Conservation (phyloP, 2,113 vertebrate species). For the Pseudorhombus dupliciocellatus region DNA sequence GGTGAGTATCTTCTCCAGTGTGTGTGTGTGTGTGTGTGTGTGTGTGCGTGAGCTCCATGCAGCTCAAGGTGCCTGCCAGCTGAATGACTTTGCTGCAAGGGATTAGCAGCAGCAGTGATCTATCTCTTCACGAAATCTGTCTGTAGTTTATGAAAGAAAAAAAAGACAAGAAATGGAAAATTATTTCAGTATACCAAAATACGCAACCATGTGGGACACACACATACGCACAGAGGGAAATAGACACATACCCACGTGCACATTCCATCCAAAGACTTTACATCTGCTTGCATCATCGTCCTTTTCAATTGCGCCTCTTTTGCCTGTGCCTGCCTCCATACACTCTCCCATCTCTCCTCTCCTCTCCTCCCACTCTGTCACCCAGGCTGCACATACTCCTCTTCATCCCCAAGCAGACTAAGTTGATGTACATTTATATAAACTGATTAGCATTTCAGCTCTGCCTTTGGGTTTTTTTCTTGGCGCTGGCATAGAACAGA, state of each 20-base stretch:
- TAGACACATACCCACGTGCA: constrained; percentile 10
- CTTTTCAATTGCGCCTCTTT: constrained; percentile 58
- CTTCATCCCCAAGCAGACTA: constrained; percentile 29
- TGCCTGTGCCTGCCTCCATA: constrained; percentile 18
- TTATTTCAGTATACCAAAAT: constrained; percentile 27
- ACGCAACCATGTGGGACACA: neutral
- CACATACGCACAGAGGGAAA: neutral
- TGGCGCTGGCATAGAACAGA: constrained; percentile 15
- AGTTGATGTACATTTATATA: constrained; percentile 47
- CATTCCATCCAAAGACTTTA: constrained; percentile 48
- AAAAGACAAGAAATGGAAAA: constrained; percentile 4
- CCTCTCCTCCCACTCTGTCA: constrained; percentile 15
- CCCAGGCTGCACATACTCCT: constrained; percentile 10
- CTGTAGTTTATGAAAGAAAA: constrained; percentile 27
- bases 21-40: constrained; percentile 8
- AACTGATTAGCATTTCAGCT: constrained; percentile 60
- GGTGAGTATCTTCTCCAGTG: constrained; percentile 24
- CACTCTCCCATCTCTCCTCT: constrained; percentile 5
- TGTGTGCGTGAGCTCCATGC: neutral
- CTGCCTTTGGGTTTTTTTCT: constrained; percentile 24
- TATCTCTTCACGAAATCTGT: constrained; percentile 53
- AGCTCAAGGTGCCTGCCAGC: constrained; percentile 57
- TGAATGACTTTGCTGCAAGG: constrained; percentile 62
- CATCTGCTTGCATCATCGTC: constrained; percentile 73
- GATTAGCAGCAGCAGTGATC: constrained; percentile 54